Percentiles rank a stretch among this genome's conserved stretches.
Conservation (phyloP, 2,888 invertebrate species). For the Rhagonycha fulva region DNA sequence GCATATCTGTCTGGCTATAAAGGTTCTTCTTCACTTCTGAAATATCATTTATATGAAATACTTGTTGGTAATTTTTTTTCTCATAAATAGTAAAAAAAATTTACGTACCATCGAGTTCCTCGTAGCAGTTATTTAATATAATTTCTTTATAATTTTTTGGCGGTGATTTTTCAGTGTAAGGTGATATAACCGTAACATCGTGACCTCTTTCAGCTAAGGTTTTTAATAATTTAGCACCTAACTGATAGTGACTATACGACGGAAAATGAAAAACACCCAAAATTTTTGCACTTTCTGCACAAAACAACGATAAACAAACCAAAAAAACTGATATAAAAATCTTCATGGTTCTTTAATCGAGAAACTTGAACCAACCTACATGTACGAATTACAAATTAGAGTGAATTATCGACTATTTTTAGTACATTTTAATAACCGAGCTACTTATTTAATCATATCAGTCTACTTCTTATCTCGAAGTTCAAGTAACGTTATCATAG, state of each 20-base stretch:
- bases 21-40: background rate
- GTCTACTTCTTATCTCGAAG: too few species aligned
- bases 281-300: conserved; percentile 24
- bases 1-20: background rate
- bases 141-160: conserved; percentile 47
- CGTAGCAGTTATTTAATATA: background rate
- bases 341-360: background rate
- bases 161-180: conserved; percentile 39
- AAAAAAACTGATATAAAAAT: background rate
- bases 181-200: conserved; percentile 47
- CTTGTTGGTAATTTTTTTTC: background rate
- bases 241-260: conserved; percentile 38
- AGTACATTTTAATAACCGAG: too few species aligned
- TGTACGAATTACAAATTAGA: too few species aligned
- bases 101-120: background rate
- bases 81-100: background rate
- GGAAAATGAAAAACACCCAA: conserved; percentile 40
- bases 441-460: too few species aligned
- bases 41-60: too few species aligned
- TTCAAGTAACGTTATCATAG: too few species aligned
- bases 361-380: too few species aligned
- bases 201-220: conserved; percentile 49
- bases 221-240: conserved; percentile 37
- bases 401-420: too few species aligned
- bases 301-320: background rate